These are phyloP conservation scores for Thelaira solivaga DNA, from an alignment of 2,888 invertebrate genomes.

Conservation along the genomic window DNA sequence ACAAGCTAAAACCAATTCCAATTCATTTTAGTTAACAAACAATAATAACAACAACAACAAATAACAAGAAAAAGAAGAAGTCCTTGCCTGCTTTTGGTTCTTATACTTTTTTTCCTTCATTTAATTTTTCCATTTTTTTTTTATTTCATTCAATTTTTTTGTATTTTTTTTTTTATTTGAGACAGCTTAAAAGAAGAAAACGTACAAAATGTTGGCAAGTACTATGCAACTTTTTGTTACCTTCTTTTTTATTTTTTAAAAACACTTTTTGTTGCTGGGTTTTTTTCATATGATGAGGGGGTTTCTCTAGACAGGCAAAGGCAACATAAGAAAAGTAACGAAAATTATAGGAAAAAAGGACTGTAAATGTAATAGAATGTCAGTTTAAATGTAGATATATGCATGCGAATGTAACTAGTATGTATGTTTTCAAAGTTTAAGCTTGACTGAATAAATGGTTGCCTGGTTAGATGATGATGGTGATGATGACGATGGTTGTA, in stretches of 20 bases:
- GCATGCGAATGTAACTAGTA: background rate
- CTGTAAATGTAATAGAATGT: slow-evolving; percentile 46
- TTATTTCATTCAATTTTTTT: slow-evolving; percentile 15
- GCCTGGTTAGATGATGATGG: slow-evolving; percentile 46
- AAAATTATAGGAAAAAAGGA: slow-evolving; percentile 52
- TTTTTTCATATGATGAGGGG: slow-evolving; percentile 30
- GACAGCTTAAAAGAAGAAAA: slow-evolving; percentile 52
- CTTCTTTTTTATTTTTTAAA: background rate
- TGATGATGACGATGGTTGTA: too few relatives aligned
- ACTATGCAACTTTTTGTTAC: slow-evolving; percentile 44
- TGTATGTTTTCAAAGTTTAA: slow-evolving; percentile 28
- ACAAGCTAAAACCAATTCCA: slow-evolving; percentile 47
- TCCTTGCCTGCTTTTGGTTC: slow-evolving; percentile 50
- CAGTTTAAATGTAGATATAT: slow-evolving; percentile 33
- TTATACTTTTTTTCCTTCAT: slow-evolving; percentile 21
- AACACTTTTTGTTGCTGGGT: slow-evolving; percentile 3
- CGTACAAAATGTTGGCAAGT: slow-evolving; percentile 58
- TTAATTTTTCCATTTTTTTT: slow-evolving; percentile 19
- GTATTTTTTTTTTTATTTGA: slow-evolving; percentile 55
- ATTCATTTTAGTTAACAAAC: slow-evolving; percentile 45
- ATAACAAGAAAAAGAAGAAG: slow-evolving; percentile 43
- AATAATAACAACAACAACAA: slow-evolving; percentile 15
- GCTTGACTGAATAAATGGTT: slow-evolving; percentile 56
- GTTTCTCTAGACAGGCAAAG: slow-evolving; percentile 42
- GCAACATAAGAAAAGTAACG: slow-evolving; percentile 50